Conservation (phyloP, 2,888 invertebrate genomes). For the Scaptomyza parva region DNA sequence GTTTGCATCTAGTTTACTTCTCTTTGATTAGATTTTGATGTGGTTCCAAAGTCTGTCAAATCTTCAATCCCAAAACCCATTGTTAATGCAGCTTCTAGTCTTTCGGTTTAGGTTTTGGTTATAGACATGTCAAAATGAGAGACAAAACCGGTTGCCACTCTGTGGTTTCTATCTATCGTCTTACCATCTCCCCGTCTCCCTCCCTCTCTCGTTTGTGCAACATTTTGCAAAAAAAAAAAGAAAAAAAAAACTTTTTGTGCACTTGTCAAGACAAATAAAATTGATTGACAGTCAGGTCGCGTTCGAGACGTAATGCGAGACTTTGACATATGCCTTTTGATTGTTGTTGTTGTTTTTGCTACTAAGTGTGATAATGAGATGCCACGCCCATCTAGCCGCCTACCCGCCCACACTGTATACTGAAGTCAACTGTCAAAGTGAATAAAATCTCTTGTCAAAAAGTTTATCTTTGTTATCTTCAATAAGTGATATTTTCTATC, state of each 20-base stretch:
- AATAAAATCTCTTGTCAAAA: conserved; percentile 23
- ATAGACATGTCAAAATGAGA: background rate
- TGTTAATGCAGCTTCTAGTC: background rate
- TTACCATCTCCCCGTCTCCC: no score
- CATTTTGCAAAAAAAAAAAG: conserved; percentile 6
- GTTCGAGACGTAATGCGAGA: conserved; percentile 72
- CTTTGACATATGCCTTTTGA: conserved; percentile 61
- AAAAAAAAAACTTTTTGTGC: conserved; percentile 23
- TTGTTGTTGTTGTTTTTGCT: no score
- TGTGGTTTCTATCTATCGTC: background rate
- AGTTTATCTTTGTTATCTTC: conserved; percentile 12
- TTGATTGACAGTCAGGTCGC: conserved; percentile 66
- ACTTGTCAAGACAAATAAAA: conserved; percentile 52
- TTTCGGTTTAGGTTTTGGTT: background rate
- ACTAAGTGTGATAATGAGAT: conserved; percentile 58
- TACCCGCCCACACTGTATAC: background rate
- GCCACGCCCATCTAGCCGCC: background rate
- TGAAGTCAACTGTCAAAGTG: conserved; percentile 14
- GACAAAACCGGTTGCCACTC: background rate
- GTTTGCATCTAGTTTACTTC: no score
- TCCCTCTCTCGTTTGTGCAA: no score
- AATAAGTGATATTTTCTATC: conserved; percentile 21
- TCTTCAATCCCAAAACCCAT: background rate
- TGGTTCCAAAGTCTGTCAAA: background rate
- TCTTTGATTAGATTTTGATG: background rate